A percentile compares a stretch with the other conserved stretches of the same genome.
Evolutionary conservation across 2,888 invertebrate genomes (phyloP).

Genomic region (Gymnoscelis rufifasciata): DNA sequence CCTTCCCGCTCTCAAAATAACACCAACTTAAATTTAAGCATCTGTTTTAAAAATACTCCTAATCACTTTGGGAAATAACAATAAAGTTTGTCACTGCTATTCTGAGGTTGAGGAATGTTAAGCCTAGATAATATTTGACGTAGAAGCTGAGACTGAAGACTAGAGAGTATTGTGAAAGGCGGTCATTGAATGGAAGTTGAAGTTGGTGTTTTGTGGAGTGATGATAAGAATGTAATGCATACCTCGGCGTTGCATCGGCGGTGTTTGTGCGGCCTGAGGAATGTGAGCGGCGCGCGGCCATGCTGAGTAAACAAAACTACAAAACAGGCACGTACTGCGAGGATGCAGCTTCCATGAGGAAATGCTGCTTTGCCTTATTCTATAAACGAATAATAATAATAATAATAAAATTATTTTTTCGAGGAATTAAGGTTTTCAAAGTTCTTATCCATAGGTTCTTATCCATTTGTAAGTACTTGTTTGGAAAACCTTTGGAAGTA

Average conservation of each 20-base stretch:
- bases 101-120: conserved; percentile 37
- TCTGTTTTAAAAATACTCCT: conserved; percentile 56
- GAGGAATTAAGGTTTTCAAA: no score
- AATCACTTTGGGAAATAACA: conserved; percentile 66
- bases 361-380: neutral
- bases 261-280: conserved; percentile 43
- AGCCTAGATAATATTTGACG: conserved; percentile 30
- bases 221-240: conserved; percentile 31
- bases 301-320: conserved; percentile 70
- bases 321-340: conserved; percentile 51
- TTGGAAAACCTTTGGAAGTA: no score
- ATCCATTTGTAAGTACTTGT: no score
- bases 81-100: conserved; percentile 57
- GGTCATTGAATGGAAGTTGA: conserved; percentile 15
- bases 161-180: conserved; percentile 9
- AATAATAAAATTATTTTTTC: no score
- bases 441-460: no score
- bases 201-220: conserved; percentile 23
- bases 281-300: conserved; percentile 37
- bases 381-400: neutral
- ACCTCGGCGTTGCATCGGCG: conserved; percentile 29
- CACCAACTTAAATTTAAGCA: conserved; percentile 60
- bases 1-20: conserved; percentile 70
- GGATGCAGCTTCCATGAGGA: conserved; percentile 36
- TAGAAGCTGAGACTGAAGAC: conserved; percentile 19